A percentile compares a stretch with the other conserved stretches of the same genome.
Evolutionary conservation across 1,140 invertebrate species (phyloP).

Genomic region (Ceratosolen fusciceps): DNA sequence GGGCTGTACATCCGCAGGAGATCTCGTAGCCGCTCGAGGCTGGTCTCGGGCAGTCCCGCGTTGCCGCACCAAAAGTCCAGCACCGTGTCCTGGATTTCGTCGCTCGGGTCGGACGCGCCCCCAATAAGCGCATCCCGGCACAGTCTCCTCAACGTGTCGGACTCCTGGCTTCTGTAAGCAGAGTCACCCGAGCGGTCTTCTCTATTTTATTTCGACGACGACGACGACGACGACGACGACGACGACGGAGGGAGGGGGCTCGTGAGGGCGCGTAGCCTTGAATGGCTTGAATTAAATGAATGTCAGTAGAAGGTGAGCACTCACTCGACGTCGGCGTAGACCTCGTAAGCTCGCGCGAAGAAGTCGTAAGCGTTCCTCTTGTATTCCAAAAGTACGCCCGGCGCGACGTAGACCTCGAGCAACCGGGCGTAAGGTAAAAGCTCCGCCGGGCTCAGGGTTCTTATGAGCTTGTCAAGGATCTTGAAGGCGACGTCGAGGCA

Average conservation of each 20-base stretch:
- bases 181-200: neutral
- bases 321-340: neutral
- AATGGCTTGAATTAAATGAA: no score
- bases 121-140: constrained; percentile 1
- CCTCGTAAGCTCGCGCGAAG: constrained; percentile 26
- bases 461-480: neutral
- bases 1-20: constrained; percentile 66
- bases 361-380: constrained; percentile 5
- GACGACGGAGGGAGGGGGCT: no score
- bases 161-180: neutral
- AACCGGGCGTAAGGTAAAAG: neutral
- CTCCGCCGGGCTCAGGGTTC: neutral
- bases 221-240: no score
- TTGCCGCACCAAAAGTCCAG: constrained; percentile 70
- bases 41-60: constrained; percentile 53
- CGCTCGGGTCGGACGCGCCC: constrained; percentile 60
- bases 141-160: neutral
- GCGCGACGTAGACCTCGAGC: neutral
- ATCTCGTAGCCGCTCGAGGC: constrained; percentile 61
- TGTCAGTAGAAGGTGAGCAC: no score
- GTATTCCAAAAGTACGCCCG: neutral
- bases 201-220: no score
- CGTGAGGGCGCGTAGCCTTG: no score
- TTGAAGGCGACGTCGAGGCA: constrained; percentile 23
- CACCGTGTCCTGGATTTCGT: constrained; percentile 66